Conservation (phyloP, 2,113 vertebrate genomes). For the Todiramphus saurophagus region DNA sequence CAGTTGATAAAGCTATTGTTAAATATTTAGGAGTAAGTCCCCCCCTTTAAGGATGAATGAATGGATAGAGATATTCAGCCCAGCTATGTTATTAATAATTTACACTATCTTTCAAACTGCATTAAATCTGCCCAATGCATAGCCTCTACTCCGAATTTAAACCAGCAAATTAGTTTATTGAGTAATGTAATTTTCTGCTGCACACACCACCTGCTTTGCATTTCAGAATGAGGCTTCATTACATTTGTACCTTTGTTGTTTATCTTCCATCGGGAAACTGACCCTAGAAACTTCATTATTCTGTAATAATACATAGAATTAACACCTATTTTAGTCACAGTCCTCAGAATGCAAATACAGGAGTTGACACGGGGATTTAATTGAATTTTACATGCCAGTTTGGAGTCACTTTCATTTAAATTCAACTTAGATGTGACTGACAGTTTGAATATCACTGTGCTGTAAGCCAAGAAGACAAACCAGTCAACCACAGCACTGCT, state of each 20-base stretch:
- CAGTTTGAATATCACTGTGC: not conserved
- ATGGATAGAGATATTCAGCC: not conserved
- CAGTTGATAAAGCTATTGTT: not conserved
- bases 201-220: conserved; percentile 47
- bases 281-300: conserved; percentile 40
- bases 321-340: conserved; percentile 9
- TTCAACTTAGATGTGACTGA: conserved; percentile 13
- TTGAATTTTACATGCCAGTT: conserved; percentile 37
- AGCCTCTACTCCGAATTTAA: not conserved
- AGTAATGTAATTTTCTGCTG: conserved; percentile 55
- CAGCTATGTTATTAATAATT: conserved; percentile 7
- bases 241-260: conserved; percentile 55
- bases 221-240: conserved; percentile 62
- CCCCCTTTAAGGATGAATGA: not conserved
- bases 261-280: conserved; percentile 29
- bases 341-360: conserved; percentile 12
- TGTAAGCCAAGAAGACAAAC: conserved; percentile 17
- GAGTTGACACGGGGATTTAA: conserved; percentile 20
- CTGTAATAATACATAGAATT: not conserved
- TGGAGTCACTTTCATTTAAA: conserved; percentile 40
- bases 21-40: not conserved
- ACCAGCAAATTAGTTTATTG: conserved; percentile 39
- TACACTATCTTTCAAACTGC: not conserved
- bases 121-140: not conserved
- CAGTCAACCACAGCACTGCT: not conserved